phyloP scores from a whole-genome alignment of 1,140 invertebrate genomes.

The Lasioglossum baleicum region DNA sequence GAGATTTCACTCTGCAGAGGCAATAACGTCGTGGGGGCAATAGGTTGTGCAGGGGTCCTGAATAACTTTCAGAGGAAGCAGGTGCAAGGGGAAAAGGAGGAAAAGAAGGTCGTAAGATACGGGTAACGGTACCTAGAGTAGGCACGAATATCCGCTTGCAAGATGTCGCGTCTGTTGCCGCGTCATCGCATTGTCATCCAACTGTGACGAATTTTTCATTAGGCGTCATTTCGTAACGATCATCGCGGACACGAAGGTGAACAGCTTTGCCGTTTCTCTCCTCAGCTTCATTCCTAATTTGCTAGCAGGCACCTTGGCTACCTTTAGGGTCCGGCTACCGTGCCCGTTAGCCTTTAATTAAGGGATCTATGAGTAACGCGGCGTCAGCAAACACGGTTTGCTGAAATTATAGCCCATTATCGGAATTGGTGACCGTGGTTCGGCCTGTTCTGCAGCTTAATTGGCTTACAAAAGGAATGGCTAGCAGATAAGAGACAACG shows the following conservation, averaged over 20 bases:
- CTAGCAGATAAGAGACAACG: constrained; percentile 21
- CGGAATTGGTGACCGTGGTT: constrained; percentile 32
- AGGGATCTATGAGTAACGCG: constrained; percentile 32
- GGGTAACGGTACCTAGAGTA: constrained; percentile 76
- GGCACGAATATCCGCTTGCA: constrained; percentile 78
- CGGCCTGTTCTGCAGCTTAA: constrained; percentile 39
- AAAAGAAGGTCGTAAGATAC: constrained; percentile 45
- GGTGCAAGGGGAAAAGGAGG: constrained; percentile 18
- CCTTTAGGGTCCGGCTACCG: constrained; percentile 3
- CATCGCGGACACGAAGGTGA: no score
- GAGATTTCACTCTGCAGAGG: constrained; percentile 17
- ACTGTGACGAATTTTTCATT: constrained; percentile 47
- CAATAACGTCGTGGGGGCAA: constrained; percentile 33
- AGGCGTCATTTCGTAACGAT: constrained; percentile 6
- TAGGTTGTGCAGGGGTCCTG: constrained; percentile 46
- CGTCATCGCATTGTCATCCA: constrained; percentile 70
- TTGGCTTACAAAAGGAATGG: constrained; percentile 54
- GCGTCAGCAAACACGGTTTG: constrained; percentile 30
- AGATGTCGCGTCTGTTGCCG: constrained; percentile 70
- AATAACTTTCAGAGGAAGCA: constrained; percentile 45
- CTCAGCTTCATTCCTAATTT: constrained; percentile 24
- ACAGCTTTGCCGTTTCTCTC: no score
- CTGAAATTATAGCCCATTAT: constrained; percentile 52
- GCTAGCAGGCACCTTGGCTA: constrained; percentile 22
- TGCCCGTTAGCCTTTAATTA: constrained; percentile 58